Evolutionary conservation across 1,140 invertebrate species (phyloP), one percentile per base, ranked within the genome.

Genomic region (Meloidogyne chitwoodi): DNA sequence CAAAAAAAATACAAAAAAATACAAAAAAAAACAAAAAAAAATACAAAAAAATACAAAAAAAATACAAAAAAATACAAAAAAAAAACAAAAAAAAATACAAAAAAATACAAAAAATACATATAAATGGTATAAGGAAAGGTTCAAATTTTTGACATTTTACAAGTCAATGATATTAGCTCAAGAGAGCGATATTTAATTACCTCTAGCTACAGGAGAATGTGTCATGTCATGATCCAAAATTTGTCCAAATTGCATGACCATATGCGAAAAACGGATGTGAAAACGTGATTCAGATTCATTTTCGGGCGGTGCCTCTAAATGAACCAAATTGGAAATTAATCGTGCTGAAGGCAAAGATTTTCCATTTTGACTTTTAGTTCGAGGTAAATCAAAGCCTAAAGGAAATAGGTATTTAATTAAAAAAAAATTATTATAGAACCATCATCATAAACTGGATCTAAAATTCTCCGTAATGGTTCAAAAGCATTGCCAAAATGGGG

Each of bases 221-320:
- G 93, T 95, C 24, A 95, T 89, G 87, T 96, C 94, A 87, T 95
- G 94, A 87, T 95, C 93, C 6, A 95, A 83, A 81, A 95, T 93
- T 84, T 95, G 93, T 2, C 87, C 90, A 83, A 1, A 92, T 74
- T 86, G 84, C 84, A 86, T 86, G 0, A 86, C 29, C 85, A 86
- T 87, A 48, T 86, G 84, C 4, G 81, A 79, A 74, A 84, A 85
- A 27, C 84, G 74, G 0, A 86, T 76, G 62, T 84, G 83, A 69
- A 85, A 79, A 27, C 66, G 63, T 5, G 83, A 81, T 29, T 74
- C 41, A n/a, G 64, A 75, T 56, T 56, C 48, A n/a, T n/a, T 22
- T 56, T 56, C 48, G 10, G 48, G 48, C 6, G 5, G n/a, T 8
- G 94, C 92, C 0, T 94, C 95, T 0, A 92, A 90, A 78, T 98